A percentile compares a stretch with the other conserved stretches of the same genome.
Evolutionary conservation across 2,113 vertebrate genomes (phyloP).

Genomic region (Marcusenius ussheri): DNA sequence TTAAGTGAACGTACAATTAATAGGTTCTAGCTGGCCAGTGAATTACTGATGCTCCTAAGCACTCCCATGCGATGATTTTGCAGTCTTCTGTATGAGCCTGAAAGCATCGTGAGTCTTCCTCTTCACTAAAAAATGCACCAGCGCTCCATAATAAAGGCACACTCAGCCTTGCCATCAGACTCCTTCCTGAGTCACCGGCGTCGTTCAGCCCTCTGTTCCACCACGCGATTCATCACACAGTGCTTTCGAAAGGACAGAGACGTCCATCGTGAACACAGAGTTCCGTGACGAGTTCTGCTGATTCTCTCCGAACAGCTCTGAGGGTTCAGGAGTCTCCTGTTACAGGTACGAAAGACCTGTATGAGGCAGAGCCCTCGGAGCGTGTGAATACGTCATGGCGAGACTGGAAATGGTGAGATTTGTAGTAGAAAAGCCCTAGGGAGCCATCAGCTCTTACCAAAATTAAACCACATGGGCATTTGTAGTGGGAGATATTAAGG

Average conservation of each 20-base stretch:
- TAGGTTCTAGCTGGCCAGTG: neutral
- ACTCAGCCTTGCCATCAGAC: neutral
- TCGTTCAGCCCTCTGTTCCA: neutral
- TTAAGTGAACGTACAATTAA: neutral
- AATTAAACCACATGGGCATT: neutral
- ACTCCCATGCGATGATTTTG: neutral
- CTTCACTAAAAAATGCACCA: neutral
- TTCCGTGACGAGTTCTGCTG: neutral
- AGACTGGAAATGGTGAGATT: neutral
- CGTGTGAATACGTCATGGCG: neutral
- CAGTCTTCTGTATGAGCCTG: neutral
- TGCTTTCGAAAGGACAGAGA: neutral
- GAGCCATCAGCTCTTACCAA: neutral
- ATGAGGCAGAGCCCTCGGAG: neutral
- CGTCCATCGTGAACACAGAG: neutral
- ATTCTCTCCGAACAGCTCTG: neutral
- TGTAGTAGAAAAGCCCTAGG: neutral
- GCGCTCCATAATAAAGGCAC: neutral
- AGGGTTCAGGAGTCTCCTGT: neutral
- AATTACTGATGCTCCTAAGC: neutral
- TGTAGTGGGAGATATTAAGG: neutral
- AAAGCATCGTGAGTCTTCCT: neutral
- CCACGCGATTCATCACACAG: neutral
- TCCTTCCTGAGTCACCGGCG: neutral
- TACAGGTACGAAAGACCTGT: neutral